These are phyloP conservation scores for Pseudorasbora parva DNA, from an alignment of 2,113 vertebrate genomes.

Conservation along the genomic window DNA sequence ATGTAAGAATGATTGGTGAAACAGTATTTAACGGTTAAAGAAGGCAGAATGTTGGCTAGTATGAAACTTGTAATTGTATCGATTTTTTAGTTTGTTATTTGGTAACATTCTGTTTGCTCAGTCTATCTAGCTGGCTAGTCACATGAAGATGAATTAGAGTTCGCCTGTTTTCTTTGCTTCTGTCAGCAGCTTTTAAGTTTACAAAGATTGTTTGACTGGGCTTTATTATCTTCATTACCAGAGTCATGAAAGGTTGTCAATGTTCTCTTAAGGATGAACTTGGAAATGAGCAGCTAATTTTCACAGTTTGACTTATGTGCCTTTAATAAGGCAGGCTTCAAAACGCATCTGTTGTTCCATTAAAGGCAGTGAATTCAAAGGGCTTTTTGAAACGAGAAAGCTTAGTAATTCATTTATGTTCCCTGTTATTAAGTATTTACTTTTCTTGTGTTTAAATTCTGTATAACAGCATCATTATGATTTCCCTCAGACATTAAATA, in stretches of 20 bases:
- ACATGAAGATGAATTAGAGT: neutral
- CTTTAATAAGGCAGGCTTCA: constrained; percentile 10
- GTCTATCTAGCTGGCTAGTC: neutral
- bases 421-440: constrained; percentile 24
- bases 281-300: constrained; percentile 20
- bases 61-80: neutral
- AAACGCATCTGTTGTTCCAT: constrained; percentile 28
- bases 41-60: neutral
- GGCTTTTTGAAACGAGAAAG: neutral
- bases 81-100: neutral
- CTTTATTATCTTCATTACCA: constrained; percentile 32
- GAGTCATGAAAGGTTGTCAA: constrained; percentile 36
- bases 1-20: too few relatives aligned
- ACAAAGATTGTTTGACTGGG: constrained; percentile 24
- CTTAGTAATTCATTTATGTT: constrained; percentile 39
- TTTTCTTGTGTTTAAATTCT: constrained; percentile 29
- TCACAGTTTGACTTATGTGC: constrained; percentile 19
- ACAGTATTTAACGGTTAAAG: too few relatives aligned
- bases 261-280: neutral
- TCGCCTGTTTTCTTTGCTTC: neutral
- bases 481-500: neutral
- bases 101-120: neutral
- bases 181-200: constrained; percentile 16
- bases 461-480: neutral
- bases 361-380: constrained; percentile 11